A percentile compares a stretch with the other conserved stretches of the same genome.
Evolutionary conservation across 1,140 invertebrate species (phyloP).

Genomic region (Cyclina sinensis): DNA sequence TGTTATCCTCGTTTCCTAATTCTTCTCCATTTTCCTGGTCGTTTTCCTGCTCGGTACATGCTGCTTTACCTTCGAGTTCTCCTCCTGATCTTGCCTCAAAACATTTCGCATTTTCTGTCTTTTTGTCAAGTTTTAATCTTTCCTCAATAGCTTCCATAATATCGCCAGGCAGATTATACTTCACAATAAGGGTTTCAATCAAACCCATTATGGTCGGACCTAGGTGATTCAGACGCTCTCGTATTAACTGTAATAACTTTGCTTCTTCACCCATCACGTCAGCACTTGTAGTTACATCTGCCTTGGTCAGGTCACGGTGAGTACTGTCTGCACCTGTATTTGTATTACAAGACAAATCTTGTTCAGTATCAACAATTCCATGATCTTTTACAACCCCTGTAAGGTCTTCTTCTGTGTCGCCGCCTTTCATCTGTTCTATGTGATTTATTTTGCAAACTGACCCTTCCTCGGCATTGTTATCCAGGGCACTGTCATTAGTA

Average conservation of each 20-base stretch:
- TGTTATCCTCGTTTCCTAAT: not conserved
- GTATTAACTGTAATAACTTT: not conserved
- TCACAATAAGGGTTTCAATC: constrained; percentile 14
- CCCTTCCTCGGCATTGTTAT: not conserved
- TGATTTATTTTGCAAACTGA: not conserved
- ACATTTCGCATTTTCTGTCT: not conserved
- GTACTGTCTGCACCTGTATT: not conserved
- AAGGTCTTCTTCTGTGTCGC: not conserved
- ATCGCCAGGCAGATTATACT: constrained; percentile 23
- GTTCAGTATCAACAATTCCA: not conserved
- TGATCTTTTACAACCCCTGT: too few species aligned
- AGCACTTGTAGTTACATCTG: not conserved
- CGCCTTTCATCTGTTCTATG: not conserved
- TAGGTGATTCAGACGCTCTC: not conserved
- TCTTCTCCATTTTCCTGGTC: not conserved
- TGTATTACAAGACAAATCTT: not conserved
- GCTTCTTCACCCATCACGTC: not conserved
- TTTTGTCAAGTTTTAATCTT: constrained; percentile 3
- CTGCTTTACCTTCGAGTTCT: not conserved
- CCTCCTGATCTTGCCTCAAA: too few species aligned
- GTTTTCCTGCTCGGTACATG: not conserved
- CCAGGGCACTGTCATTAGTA: not conserved
- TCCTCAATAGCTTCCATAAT: constrained; percentile 26
- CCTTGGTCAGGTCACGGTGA: too few species aligned
- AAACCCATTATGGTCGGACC: not conserved